Evolutionary conservation across 2,113 vertebrate species (phyloP), one percentile per base, ranked within the genome.

Genomic region (Callopanchax toddi): DNA sequence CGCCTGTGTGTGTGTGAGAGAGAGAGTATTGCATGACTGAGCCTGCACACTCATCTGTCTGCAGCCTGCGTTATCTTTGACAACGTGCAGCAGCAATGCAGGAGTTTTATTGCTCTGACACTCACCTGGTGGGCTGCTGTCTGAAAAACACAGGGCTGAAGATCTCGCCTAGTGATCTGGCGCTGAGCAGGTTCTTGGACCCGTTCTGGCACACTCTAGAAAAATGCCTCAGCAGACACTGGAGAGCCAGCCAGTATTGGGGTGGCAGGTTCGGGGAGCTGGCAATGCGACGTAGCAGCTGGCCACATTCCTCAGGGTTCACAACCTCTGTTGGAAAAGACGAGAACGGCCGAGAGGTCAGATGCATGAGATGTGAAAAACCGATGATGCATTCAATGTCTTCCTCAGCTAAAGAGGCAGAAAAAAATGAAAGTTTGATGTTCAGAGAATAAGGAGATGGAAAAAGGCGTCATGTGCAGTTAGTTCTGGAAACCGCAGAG

Each of bases 171-270:
- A 98, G 89, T 21, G 89, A 84, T 48, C 94, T 91, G 61, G 96
- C 91, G 63, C 85, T 94, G 72, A 98, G 76, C 62, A 94, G 91
- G 86, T 97, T 98, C 90, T 95, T 96, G 78, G 93, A 88, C 74
- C 92, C 81, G 43, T 86, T 89, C 77, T 96, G 94, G 84, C 94
- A 98, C 71, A 98, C 92, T 86, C 87, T 92, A 77, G 94, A 90
- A 74, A 98, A 95, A 91, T 99, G 97, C 77, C 94, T 94, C 6
- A 99, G 92, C 85, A 98, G 92, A 89, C 94, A 95, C 76, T 97
- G 96, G 60, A 98, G 93, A 0, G 95, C 94, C 18, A 98, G 94
- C 96, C 96, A 98, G 89, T 97, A 94, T 68, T 99, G 97, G 26
- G 94, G 92, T 79, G 96, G 96, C 88, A 96, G 89, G 74, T 80